A percentile compares a stretch with the other conserved stretches of the same genome.
Evolutionary conservation across 2,113 vertebrate species (phyloP).

Genomic region (Tragelaphus imberbis): DNA sequence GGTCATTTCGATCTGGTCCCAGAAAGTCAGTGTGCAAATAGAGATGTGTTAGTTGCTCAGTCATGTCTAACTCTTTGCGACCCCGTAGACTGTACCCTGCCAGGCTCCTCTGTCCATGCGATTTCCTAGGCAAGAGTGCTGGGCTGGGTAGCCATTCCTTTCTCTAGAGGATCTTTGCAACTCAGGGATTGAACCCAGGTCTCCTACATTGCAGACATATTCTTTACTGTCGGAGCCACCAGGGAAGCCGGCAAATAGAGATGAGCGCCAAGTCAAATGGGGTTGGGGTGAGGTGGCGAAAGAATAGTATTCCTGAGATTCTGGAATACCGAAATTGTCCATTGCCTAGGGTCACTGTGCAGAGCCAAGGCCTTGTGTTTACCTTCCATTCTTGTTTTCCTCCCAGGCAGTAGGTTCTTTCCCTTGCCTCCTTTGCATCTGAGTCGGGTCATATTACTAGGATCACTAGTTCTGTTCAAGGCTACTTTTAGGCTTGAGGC

Average conservation of each 20-base stretch:
- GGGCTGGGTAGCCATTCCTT: not conserved
- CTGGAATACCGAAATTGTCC: not conserved
- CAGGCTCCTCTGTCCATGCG: not conserved
- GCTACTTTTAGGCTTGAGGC: not conserved
- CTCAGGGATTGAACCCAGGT: not conserved
- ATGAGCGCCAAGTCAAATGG: accelerated
- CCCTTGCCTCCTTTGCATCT: not conserved
- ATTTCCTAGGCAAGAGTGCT: not conserved
- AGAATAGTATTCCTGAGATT: not conserved
- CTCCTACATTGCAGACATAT: not conserved
- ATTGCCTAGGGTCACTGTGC: not conserved
- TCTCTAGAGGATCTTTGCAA: not conserved
- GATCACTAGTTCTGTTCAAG: not conserved
- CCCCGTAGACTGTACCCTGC: not conserved
- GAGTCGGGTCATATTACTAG: not conserved
- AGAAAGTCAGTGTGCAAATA: not conserved
- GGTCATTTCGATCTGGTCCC: not conserved
- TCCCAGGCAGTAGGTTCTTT: not conserved
- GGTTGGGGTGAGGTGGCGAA: not conserved
- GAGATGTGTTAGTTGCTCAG: not conserved
- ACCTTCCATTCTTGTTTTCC: not conserved
- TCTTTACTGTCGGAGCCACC: not conserved
- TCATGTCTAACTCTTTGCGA: not conserved
- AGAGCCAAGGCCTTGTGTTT: not conserved
- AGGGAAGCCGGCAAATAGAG: not conserved